Conservation (phyloP, 2,888 invertebrate species). For the Eurois occulta region DNA sequence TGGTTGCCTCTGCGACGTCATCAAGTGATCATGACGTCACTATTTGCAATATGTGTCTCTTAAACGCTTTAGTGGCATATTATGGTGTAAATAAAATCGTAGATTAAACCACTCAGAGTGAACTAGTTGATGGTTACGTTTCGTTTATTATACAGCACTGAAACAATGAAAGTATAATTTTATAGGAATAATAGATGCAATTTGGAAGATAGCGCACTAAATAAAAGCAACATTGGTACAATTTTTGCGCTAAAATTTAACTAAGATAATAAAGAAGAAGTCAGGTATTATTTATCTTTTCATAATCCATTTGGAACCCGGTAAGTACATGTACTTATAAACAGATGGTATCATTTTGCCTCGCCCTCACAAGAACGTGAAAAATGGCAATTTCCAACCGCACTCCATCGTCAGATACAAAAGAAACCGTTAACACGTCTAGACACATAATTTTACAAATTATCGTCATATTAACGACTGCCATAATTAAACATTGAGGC, state of each 20-base stretch:
- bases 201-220: too few species aligned
- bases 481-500: constrained; percentile 81
- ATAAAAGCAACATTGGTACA: neutral
- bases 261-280: neutral
- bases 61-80: constrained; percentile 18
- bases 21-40: constrained; percentile 72
- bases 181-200: neutral
- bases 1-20: constrained; percentile 68
- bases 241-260: neutral
- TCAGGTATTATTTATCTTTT: neutral
- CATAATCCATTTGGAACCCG: neutral
- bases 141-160: neutral
- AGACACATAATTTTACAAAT: constrained; percentile 64
- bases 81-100: constrained; percentile 20
- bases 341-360: constrained; percentile 5
- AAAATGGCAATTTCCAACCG: constrained; percentile 36
- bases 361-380: constrained; percentile 27
- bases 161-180: neutral
- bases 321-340: constrained; percentile 19
- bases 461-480: constrained; percentile 59
- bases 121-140: neutral
- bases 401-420: constrained; percentile 27
- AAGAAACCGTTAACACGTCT: constrained; percentile 59
- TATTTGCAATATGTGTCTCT: constrained; percentile 54
- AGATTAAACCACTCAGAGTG: neutral